A percentile compares a stretch with the other conserved stretches of the same genome.
phyloP scores from a whole-genome alignment of 2,113 vertebrate species.

The Sminthopsis crassicaudata region DNA sequence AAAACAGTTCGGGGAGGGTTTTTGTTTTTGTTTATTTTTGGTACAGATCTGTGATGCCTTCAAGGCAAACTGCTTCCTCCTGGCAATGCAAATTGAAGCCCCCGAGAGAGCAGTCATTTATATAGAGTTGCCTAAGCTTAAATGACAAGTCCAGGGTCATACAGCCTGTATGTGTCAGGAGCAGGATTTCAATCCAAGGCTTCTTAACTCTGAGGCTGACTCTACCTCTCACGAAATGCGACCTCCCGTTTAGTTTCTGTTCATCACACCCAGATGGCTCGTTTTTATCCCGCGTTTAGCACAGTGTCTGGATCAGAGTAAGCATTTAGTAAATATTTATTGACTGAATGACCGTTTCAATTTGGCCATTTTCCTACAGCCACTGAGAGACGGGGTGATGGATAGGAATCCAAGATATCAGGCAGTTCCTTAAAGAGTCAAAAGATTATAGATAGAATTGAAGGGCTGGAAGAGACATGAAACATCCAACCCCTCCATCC shows the following conservation, averaged over 20 bases:
- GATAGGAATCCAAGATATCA: not conserved
- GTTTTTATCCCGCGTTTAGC: not conserved
- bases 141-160: not conserved
- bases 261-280: not conserved
- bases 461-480: not conserved
- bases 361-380: not conserved
- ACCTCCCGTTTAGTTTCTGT: not conserved
- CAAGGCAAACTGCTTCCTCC: not conserved
- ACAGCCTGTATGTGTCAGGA: not conserved
- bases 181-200: not conserved
- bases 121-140: not conserved
- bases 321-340: not conserved
- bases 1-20: not conserved
- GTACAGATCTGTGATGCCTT: not conserved
- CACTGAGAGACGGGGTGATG: not conserved
- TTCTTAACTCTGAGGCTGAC: not conserved
- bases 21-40: not conserved
- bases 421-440: not conserved
- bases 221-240: not conserved
- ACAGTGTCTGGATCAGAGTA: not conserved
- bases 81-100: not conserved
- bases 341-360: not conserved
- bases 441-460: not conserved
- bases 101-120: not conserved
- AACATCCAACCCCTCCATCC: not conserved